Conservation (phyloP, 2,113 vertebrate genomes). For the Chamaea fasciata region DNA sequence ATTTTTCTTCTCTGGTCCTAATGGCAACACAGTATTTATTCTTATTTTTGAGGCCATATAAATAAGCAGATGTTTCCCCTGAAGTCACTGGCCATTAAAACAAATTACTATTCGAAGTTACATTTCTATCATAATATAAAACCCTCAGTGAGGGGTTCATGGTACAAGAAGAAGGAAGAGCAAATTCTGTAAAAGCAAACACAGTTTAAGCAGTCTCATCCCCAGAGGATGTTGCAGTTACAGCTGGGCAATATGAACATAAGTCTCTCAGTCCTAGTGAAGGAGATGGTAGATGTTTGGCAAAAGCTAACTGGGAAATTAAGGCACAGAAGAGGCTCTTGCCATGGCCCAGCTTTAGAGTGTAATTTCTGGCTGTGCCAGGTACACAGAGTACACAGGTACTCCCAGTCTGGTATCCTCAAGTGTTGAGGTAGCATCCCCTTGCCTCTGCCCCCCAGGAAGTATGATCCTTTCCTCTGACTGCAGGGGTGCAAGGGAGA, state of each 20-base stretch:
- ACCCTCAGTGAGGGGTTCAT: background rate
- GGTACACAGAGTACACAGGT: background rate
- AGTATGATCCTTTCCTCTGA: background rate
- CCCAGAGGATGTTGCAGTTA: background rate
- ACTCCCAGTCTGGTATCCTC: background rate
- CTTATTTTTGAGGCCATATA: background rate
- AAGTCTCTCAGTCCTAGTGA: background rate
- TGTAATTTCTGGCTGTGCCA: background rate
- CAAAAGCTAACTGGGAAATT: background rate
- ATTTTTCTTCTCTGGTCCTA: background rate
- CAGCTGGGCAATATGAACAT: accelerated
- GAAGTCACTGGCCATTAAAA: background rate
- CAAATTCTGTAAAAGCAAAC: background rate
- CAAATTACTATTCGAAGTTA: background rate
- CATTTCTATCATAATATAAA: background rate
- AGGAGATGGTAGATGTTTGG: background rate
- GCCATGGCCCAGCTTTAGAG: background rate
- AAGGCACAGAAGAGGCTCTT: background rate
- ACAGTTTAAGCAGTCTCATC: background rate
- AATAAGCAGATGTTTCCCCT: background rate
- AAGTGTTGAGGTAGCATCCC: background rate
- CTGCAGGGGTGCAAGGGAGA: background rate
- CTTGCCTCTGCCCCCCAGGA: background rate
- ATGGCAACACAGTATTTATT: background rate
- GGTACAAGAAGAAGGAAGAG: background rate